Conservation (phyloP, 30 jellyfish, hydroid and myxozoan genomes). For the Cassiopea andromeda region DNA sequence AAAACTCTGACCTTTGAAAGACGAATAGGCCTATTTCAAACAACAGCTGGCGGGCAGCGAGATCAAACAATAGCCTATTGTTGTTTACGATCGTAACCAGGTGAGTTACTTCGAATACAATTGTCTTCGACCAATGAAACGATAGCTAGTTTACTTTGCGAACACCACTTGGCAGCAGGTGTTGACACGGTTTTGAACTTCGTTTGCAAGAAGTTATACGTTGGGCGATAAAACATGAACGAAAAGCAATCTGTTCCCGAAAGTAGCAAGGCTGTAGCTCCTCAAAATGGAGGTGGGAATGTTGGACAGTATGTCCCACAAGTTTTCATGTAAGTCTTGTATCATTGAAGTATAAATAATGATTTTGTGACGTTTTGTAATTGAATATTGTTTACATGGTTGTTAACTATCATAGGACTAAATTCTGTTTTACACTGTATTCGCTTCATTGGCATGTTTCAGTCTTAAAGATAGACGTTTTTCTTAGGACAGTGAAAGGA, state of each 20-base stretch:
- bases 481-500: too few relatives aligned
- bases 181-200: slow-evolving; percentile 40
- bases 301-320: slow-evolving; percentile 65
- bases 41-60: slow-evolving; percentile 13
- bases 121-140: slow-evolving; percentile 39
- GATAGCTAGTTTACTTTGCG: background rate
- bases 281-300: slow-evolving; percentile 7
- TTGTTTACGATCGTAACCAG: slow-evolving; percentile 49
- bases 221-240: background rate
- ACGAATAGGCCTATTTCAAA: background rate
- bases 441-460: too few relatives aligned
- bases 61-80: background rate
- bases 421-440: too few relatives aligned
- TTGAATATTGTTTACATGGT: too few relatives aligned
- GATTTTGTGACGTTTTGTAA: too few relatives aligned
- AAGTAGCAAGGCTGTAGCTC: slow-evolving; percentile 8
- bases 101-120: slow-evolving; percentile 12
- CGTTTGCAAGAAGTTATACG: slow-evolving; percentile 1
- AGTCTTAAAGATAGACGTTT: too few relatives aligned
- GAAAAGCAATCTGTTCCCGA: slow-evolving; percentile 33
- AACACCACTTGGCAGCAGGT: slow-evolving; percentile 24
- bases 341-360: too few relatives aligned
- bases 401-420: too few relatives aligned
- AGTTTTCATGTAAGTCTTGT: slow-evolving; percentile 60
- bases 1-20: too few relatives aligned